These are phyloP conservation scores for Limanda limanda DNA, from an alignment of 2,113 vertebrate species.

Conservation along the genomic window DNA sequence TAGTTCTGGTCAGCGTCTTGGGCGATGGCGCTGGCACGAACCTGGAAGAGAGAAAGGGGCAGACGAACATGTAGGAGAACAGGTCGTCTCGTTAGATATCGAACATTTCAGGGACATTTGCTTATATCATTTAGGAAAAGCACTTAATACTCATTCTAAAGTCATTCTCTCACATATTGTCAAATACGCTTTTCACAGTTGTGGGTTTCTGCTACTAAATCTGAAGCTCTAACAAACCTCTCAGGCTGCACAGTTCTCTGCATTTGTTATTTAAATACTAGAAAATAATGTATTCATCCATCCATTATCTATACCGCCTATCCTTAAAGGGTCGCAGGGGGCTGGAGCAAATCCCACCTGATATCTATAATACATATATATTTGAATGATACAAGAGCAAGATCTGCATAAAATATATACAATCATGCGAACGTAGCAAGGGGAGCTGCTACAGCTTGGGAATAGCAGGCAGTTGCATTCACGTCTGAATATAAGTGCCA, in stretches of 20 bases:
- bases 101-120: not conserved
- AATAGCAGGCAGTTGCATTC: not conserved
- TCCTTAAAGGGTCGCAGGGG: not conserved
- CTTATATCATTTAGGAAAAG: not conserved
- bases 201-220: no score
- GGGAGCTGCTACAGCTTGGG: not conserved
- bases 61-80: slow-evolving; percentile 15
- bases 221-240: not conserved
- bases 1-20: slow-evolving; percentile 99
- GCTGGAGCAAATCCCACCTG: not conserved
- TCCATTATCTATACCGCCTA: not conserved
- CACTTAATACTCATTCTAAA: not conserved
- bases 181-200: not conserved
- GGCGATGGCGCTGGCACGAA: slow-evolving; percentile 96
- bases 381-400: not conserved
- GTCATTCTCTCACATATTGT: not conserved
- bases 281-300: not conserved
- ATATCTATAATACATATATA: not conserved
- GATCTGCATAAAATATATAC: not conserved
- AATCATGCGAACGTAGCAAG: not conserved
- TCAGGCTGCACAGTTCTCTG: not conserved
- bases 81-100: slow-evolving; percentile 3
- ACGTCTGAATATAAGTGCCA: no score
- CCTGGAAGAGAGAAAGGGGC: slow-evolving; percentile 78
- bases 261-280: not conserved